A percentile compares a stretch with the other conserved stretches of the same genome.
These are phyloP conservation scores for Papilio polytes DNA, from an alignment of 1,140 invertebrate genomes.

Conservation along the genomic window DNA sequence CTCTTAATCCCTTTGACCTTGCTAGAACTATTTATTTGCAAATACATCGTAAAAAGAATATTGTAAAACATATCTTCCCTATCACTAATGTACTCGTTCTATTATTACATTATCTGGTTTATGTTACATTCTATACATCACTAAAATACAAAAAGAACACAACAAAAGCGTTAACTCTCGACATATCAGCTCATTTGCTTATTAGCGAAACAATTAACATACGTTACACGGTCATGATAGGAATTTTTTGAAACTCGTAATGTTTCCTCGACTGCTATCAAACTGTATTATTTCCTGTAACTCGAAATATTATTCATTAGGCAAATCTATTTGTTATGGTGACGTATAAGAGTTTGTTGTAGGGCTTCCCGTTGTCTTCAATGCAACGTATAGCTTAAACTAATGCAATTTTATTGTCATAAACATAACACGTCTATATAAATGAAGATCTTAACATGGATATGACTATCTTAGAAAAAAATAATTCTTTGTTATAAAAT, in stretches of 20 bases:
- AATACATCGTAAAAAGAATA: background rate
- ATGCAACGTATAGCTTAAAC: constrained; percentile 14
- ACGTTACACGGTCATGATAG: constrained; percentile 52
- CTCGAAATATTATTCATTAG: constrained; percentile 6
- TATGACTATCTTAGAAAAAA: background rate
- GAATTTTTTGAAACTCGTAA: constrained; percentile 27
- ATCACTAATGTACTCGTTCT: background rate
- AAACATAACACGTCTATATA: background rate
- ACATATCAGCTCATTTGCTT: constrained; percentile 44
- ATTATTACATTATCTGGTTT: background rate
- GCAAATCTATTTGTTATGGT: background rate
- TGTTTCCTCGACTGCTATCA: constrained; percentile 36
- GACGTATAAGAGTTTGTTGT: background rate
- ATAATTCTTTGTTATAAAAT: constrained; percentile 12
- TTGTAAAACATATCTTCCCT: background rate
- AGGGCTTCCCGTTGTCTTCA: constrained; percentile 22
- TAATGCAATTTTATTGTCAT: constrained; percentile 28
- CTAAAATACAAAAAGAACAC: background rate
- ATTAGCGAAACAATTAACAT: constrained; percentile 69
- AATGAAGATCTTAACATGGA: background rate
- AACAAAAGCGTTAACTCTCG: constrained; percentile 21
- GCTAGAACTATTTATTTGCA: background rate
- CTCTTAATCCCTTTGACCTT: background rate
- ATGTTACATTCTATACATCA: background rate
- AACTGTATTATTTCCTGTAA: constrained; percentile 34